Evolutionary conservation across 1,140 invertebrate species (phyloP).

Genomic region (Drosophila rufa): DNA sequence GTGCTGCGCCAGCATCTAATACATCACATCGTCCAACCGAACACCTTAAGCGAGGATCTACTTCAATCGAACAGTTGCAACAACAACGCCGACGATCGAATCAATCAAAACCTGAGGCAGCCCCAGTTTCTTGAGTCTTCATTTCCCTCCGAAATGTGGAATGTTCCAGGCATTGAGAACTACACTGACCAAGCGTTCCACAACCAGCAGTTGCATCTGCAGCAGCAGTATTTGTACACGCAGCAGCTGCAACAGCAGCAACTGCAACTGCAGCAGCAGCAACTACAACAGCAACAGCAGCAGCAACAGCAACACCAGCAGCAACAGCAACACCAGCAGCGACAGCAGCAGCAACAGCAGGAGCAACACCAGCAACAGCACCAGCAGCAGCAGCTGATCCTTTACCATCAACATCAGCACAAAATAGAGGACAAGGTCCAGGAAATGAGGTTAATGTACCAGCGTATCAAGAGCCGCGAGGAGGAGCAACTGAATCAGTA

Average conservation of each 20-base stretch:
- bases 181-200: background rate
- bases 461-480: conserved; percentile 49
- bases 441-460: conserved; percentile 45
- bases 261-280: background rate
- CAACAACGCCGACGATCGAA: conserved; percentile 17
- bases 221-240: conserved; percentile 14
- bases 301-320: background rate
- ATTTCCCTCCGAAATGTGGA: conserved; percentile 7
- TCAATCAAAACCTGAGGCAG: conserved; percentile 30
- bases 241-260: conserved; percentile 3
- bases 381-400: conserved; percentile 1
- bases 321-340: background rate
- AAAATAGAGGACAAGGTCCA: conserved; percentile 32
- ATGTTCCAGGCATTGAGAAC: no score
- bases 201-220: conserved; percentile 5
- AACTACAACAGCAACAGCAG: no score
- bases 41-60: background rate
- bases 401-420: conserved; percentile 42
- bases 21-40: conserved; percentile 43
- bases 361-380: background rate
- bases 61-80: conserved; percentile 3
- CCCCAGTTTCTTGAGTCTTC: background rate
- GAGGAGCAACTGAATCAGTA: conserved; percentile 43
- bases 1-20: conserved; percentile 19
- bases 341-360: no score